Conservation (phyloP, 2,797 vertebrate genomes). For the Manis javanica region DNA sequence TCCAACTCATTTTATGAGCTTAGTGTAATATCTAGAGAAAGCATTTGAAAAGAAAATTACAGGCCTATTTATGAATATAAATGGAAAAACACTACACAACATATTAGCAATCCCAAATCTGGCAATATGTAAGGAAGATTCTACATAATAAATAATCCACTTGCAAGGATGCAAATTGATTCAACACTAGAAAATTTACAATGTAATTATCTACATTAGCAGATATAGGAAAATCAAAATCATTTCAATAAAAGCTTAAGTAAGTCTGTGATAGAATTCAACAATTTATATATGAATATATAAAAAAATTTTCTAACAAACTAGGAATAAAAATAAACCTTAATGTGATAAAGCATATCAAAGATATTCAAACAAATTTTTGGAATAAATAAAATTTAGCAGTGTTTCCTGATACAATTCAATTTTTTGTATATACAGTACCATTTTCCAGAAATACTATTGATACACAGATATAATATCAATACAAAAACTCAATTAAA, state of each 20-base stretch:
- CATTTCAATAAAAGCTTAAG: conserved; percentile 6
- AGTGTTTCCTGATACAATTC: background rate
- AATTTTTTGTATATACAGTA: background rate
- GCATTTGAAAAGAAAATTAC: conserved; percentile 33
- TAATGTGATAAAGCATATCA: background rate
- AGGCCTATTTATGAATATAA: conserved; percentile 29
- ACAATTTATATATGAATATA: background rate
- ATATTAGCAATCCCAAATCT: background rate
- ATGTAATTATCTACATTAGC: background rate
- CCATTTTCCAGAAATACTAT: background rate
- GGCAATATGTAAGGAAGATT: background rate
- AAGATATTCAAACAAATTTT: conserved; percentile 22
- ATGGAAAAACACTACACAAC: background rate
- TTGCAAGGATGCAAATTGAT: conserved; percentile 43
- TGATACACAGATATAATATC: background rate
- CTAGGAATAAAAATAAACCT: conserved; percentile 15
- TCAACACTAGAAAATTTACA: background rate
- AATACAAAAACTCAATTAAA: background rate
- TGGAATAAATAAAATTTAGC: background rate
- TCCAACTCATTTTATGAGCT: background rate
- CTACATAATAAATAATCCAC: background rate
- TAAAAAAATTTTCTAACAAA: conserved; percentile 26
- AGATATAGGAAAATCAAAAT: conserved; percentile 26
- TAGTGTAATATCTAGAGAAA: background rate
- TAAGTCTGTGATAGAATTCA: background rate